Base-by-base conservation (phyloP, 2,888 invertebrate genomes). In the Drosophila neonasuta region DNA sequence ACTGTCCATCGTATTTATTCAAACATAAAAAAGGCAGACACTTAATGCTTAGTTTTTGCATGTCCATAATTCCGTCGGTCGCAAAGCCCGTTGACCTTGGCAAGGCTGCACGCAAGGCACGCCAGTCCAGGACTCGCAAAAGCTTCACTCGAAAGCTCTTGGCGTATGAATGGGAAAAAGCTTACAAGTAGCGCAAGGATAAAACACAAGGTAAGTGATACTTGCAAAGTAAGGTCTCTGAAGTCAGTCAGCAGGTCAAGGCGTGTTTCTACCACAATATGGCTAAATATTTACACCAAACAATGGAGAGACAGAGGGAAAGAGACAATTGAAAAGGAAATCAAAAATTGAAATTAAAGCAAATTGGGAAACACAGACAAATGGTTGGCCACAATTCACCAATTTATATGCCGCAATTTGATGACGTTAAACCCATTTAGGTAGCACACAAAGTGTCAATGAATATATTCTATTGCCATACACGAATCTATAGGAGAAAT, bases 141-240 rank as follows among this genome's bases (percentile, higher is more conserved):
- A 74, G 74, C 77, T 73, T 72, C 10, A 3, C 30, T 15, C 11
- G n/a, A 61, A 55, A 62, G 56, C 49, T 62, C 34, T 32, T 6
- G 24, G 17, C 11, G 17, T 2, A 72, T 84, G 79, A 81, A 81
- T 84, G 79, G 74, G 0, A 66, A 20, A 83, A 81, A 81, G 80
- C 82, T 84, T 34, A 32, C 52, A 63, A 68, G 39, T 61, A 50
- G 68, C 56, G 50, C 72, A 76, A 76, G 77, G 68, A 72, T 68
- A 57, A 41, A 59, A 30, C 44, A 29, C 52, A 65, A 62, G 71
- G 71, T 36, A 62, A 57, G n/a, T 32, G 15, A 13, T 46, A 50
- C 59, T 46, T 70, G 56, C 36, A 32, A 20, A 45, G 36, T 20
- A 9, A 50, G 49, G 45, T 42, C 44, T 59, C 39, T 44, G 63